Evolutionary conservation across 2,797 vertebrate genomes (phyloP), one percentile per base, ranked within the genome.

Genomic region (Macrochelys suwanniensis): DNA sequence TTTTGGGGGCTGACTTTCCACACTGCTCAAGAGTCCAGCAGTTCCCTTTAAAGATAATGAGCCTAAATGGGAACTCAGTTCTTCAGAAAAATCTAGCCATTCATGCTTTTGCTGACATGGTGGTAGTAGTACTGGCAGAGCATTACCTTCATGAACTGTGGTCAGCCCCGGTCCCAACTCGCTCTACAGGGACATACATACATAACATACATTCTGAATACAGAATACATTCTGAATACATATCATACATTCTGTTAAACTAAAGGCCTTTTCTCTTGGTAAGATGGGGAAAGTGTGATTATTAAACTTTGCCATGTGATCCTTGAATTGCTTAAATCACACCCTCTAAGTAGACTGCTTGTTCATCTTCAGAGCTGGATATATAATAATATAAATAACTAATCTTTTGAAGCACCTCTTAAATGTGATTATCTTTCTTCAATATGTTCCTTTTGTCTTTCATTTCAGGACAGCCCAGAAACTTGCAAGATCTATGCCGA

Each of bases 401-500:
- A 28, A 91, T 83, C 71, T 94, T 86, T 81, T 80, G 12, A 93
- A 56, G 28, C 37, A 1, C 6, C 0, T 84, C 90, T 92, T 28
- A 92, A 87, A 68, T 92, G 15, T 50, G 89, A 82, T 94, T 1
- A 47, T 92, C 88, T 74, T 85, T 92, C 88, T 89, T 95, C 93
- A 91, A 15, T 97, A 94, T 98, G 93, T 79, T 97, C 90, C 96
- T 97, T 94, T 96, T 96, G 76, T 97, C 93, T 97, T 90, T 86
- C 77, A 95, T 95, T 98, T 77, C 97, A 99, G 99, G 99, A 95
- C 99, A 99, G 93, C 99, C 99, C 96, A 99, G 99, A 98, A 99
- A 98, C 95, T 98, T 99, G 89, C 99, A 99, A 97, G 99, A 99
- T 98, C 97, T 99, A 98, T 99, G 99, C 98, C 99, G 99, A 98